A percentile compares a stretch with the other conserved stretches of the same genome.
phyloP scores from a whole-genome alignment of 2,888 invertebrate genomes.

The Argyresthia albistria region DNA sequence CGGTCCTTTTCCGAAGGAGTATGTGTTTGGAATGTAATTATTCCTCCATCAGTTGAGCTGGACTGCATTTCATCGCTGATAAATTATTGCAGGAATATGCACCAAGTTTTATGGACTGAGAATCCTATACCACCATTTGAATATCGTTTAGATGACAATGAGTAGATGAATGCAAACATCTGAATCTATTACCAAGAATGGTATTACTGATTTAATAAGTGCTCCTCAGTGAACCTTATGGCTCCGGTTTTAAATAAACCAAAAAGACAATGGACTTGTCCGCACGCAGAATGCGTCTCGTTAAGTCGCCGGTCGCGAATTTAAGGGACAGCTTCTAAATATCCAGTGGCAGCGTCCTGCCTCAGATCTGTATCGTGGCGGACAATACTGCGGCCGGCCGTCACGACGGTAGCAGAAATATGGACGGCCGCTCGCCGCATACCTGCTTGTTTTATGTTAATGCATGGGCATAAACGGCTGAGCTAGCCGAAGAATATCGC shows the following conservation, averaged over 20 bases:
- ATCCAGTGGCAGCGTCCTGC: slow-evolving; percentile 54
- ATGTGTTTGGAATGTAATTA: slow-evolving; percentile 24
- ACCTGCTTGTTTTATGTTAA: slow-evolving; percentile 68
- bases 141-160: slow-evolving; percentile 67
- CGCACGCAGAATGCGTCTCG: slow-evolving; percentile 60
- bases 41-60: slow-evolving; percentile 19
- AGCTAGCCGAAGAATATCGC: slow-evolving; percentile 41
- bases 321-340: slow-evolving; percentile 68
- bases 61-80: slow-evolving; percentile 60
- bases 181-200: background rate
- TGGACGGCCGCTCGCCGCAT: slow-evolving; percentile 48
- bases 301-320: slow-evolving; percentile 56
- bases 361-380: slow-evolving; percentile 62
- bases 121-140: slow-evolving; percentile 19
- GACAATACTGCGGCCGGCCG: slow-evolving; percentile 60
- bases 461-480: slow-evolving; percentile 45
- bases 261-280: slow-evolving; percentile 49
- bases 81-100: slow-evolving; percentile 48
- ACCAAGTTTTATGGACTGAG: slow-evolving; percentile 51
- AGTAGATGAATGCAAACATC: slow-evolving; percentile 15
- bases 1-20: slow-evolving; percentile 11
- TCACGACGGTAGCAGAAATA: slow-evolving; percentile 67
- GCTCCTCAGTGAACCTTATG: slow-evolving; percentile 17
- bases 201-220: slow-evolving; percentile 1
- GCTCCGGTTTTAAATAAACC: slow-evolving; percentile 29